Conservation (phyloP, 2,113 vertebrate genomes). For the Pluvianellus socialis region DNA sequence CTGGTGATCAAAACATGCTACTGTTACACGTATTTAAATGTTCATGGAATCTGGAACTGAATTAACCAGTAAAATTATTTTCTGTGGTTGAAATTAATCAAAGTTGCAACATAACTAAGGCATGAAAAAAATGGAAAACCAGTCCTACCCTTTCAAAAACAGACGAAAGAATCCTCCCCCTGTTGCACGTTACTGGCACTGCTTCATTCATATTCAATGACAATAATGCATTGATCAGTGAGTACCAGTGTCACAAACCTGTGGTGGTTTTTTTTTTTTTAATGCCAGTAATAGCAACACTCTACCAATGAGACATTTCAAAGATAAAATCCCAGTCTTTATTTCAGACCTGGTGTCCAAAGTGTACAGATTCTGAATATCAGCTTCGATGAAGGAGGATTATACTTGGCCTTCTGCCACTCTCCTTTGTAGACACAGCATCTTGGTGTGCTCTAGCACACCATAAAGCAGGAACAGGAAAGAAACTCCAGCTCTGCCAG, state of each 20-base stretch:
- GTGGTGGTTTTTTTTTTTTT: not conserved
- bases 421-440: not conserved
- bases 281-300: not conserved
- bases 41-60: not conserved
- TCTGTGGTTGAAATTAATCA: not conserved
- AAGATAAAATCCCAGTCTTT: not conserved
- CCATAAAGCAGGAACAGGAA: not conserved
- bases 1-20: not conserved
- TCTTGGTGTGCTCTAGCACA: not conserved
- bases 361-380: not conserved
- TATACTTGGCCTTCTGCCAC: not conserved
- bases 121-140: not conserved
- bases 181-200: not conserved
- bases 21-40: not conserved
- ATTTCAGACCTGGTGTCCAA: not conserved
- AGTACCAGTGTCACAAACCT: not conserved
- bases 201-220: not conserved
- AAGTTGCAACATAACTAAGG: not conserved
- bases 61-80: not conserved
- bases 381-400: not conserved
- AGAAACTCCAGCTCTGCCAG: not conserved
- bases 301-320: not conserved
- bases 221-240: not conserved
- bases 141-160: not conserved
- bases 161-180: not conserved